phyloP scores from a whole-genome alignment of 2,113 vertebrate species.

The Ophthalmolycus amberensis region DNA sequence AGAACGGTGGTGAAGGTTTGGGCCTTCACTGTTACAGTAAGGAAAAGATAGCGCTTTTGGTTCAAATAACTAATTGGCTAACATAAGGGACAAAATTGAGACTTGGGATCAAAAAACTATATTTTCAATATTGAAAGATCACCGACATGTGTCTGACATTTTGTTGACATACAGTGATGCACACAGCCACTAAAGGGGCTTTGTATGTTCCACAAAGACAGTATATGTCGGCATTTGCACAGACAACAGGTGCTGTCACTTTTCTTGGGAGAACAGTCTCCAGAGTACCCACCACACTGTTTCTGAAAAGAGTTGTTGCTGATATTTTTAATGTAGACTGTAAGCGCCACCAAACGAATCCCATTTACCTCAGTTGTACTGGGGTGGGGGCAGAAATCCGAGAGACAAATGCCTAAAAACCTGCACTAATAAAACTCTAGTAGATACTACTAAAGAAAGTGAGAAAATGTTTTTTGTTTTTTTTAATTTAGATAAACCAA shows the following conservation, averaged over 20 bases:
- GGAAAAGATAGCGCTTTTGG: no score
- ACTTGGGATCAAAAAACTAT: not conserved
- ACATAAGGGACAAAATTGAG: no score
- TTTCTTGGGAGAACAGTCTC: not conserved
- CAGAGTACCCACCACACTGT: not conserved
- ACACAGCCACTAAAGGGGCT: no score
- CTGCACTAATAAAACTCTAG: not conserved
- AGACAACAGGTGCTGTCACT: not conserved
- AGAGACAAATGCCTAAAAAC: not conserved
- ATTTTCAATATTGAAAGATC: not conserved
- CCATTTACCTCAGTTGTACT: not conserved
- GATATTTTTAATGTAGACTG: not conserved
- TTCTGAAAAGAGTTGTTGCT: not conserved
- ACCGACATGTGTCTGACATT: not conserved
- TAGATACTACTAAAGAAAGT: no score
- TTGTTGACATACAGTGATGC: not conserved
- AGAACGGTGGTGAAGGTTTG: no score
- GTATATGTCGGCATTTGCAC: not conserved
- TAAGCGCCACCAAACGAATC: not conserved
- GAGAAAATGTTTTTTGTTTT: not conserved
- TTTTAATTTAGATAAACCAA: not conserved
- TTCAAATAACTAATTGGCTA: no score
- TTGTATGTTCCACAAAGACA: not conserved
- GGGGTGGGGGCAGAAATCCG: not conserved
- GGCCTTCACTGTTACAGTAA: no score